Percentiles rank a stretch among this genome's conserved stretches.
Conservation (phyloP, 2,113 vertebrate genomes). For the Heterotis niloticus region DNA sequence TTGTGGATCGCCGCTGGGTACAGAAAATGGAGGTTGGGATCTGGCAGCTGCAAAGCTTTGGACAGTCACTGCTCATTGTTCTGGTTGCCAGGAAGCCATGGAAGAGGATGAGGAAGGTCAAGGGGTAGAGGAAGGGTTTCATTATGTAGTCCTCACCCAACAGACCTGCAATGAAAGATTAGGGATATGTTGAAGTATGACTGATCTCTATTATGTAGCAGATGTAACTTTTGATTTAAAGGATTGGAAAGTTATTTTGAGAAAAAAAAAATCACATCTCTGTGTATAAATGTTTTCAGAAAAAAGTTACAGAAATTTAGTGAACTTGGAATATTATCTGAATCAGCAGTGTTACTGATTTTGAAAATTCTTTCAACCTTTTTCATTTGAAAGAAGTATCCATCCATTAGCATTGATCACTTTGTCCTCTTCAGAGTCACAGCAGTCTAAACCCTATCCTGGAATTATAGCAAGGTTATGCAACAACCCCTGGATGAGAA, state of each 20-base stretch:
- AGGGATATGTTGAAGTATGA: background rate
- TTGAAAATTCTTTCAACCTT: background rate
- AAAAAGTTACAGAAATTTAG: background rate
- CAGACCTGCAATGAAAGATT: slow-evolving; percentile 43
- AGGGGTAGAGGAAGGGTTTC: slow-evolving; percentile 30
- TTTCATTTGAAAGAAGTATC: too few species aligned
- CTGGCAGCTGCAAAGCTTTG: slow-evolving; percentile 50
- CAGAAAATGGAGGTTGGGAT: slow-evolving; percentile 48
- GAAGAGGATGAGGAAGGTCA: slow-evolving; percentile 44
- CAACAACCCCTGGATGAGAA: too few species aligned
- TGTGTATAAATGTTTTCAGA: background rate
- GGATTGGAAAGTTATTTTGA: background rate
- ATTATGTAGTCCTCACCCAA: slow-evolving; percentile 37
- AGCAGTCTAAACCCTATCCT: too few species aligned
- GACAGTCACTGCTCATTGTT: slow-evolving; percentile 53
- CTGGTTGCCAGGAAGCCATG: slow-evolving; percentile 37
- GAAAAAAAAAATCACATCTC: background rate
- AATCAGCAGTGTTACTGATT: background rate
- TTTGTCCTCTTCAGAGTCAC: too few species aligned
- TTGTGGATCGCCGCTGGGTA: slow-evolving; percentile 40
- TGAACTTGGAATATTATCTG: background rate
- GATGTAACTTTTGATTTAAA: background rate
- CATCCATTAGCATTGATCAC: too few species aligned
- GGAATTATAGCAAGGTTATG: too few species aligned
- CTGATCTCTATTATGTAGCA: background rate